These are phyloP conservation scores for Todiramphus saurophagus DNA, from an alignment of 2,113 vertebrate species.

Conservation along the genomic window DNA sequence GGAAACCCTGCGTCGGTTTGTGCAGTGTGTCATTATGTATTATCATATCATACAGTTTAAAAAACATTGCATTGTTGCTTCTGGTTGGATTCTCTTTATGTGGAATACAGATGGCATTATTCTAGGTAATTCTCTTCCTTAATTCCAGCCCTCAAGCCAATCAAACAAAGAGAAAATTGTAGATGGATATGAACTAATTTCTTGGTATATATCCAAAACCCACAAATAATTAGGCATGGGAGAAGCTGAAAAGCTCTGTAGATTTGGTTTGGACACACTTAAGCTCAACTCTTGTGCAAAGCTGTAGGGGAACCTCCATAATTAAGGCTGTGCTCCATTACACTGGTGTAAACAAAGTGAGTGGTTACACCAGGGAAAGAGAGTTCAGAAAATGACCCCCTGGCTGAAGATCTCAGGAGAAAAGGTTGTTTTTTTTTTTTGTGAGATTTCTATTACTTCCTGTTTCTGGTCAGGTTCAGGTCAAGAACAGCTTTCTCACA, in stretches of 20 bases:
- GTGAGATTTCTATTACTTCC: constrained; percentile 61
- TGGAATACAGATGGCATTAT: constrained; percentile 44
- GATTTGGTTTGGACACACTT: constrained; percentile 46
- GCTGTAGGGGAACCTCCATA: constrained; percentile 49
- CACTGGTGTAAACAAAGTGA: constrained; percentile 50
- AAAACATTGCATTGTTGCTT: constrained; percentile 55
- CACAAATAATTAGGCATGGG: constrained; percentile 55
- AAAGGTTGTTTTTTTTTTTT: not conserved
- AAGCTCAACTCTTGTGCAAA: not conserved
- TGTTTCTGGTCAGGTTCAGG: constrained; percentile 67
- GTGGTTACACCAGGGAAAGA: constrained; percentile 53
- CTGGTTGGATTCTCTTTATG: constrained; percentile 40
- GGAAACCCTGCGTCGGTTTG: constrained; percentile 39
- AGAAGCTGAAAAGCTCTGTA: constrained; percentile 36
- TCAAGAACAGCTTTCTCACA: constrained; percentile 67
- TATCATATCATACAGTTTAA: constrained; percentile 49
- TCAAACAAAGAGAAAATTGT: constrained; percentile 48
- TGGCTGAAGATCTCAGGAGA: constrained; percentile 54
- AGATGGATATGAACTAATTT: constrained; percentile 47
- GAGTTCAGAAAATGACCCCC: constrained; percentile 47
- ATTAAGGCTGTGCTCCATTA: constrained; percentile 35
- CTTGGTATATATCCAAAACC: constrained; percentile 52
- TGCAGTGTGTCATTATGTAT: constrained; percentile 47
- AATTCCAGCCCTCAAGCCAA: constrained; percentile 47
- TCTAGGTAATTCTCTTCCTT: constrained; percentile 45